phyloP scores from a whole-genome alignment of 2,113 vertebrate species.

The Taxidea taxus region DNA sequence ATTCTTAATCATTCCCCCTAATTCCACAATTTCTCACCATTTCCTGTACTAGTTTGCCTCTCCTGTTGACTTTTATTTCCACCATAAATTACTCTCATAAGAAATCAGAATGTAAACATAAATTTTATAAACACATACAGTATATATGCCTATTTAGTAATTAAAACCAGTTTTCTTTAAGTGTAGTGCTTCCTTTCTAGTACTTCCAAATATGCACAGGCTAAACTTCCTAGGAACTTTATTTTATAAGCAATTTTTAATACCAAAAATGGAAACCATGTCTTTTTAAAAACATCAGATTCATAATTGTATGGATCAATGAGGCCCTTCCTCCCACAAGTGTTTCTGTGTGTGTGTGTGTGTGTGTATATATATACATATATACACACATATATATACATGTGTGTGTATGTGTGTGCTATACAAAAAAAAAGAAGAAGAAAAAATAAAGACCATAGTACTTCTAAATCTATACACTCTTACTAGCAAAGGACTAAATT shows the following conservation, averaged over 20 bases:
- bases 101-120: slow-evolving; percentile 75
- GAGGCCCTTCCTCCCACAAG: slow-evolving; percentile 34
- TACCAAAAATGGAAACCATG: background rate
- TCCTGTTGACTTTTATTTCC: slow-evolving; percentile 79
- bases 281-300: slow-evolving; percentile 12
- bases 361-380: background rate
- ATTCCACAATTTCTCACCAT: slow-evolving; percentile 68
- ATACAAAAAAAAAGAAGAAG: background rate
- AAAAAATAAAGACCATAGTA: background rate
- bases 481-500: background rate
- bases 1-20: slow-evolving; percentile 65
- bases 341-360: background rate
- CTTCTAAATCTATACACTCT: background rate
- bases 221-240: slow-evolving; percentile 31
- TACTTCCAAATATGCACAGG: slow-evolving; percentile 38
- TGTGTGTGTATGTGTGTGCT: background rate
- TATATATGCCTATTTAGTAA: slow-evolving; percentile 62
- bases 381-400: background rate
- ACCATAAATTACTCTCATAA: slow-evolving; percentile 78
- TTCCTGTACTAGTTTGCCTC: slow-evolving; percentile 70
- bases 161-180: slow-evolving; percentile 75
- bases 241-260: slow-evolving; percentile 41
- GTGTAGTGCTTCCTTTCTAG: slow-evolving; percentile 64
- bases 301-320: background rate
- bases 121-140: slow-evolving; percentile 76